phyloP scores from a whole-genome alignment of 2,888 invertebrate species.

The Scrobipalpa atriplicella region DNA sequence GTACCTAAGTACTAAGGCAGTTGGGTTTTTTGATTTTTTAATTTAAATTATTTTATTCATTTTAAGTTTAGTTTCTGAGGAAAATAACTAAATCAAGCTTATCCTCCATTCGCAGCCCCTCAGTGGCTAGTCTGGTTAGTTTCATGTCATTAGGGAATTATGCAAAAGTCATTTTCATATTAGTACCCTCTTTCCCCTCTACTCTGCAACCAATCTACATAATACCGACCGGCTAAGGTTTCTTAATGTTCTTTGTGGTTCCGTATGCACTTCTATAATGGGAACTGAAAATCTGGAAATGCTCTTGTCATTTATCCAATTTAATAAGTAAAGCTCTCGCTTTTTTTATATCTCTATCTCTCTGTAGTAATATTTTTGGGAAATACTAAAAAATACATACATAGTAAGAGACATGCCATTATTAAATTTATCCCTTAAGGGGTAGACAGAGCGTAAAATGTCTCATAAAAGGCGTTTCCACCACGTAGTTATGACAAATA shows the following conservation, averaged over 20 bases:
- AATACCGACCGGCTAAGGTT: background rate
- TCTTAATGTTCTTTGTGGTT: background rate
- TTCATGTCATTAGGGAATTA: slow-evolving; percentile 2
- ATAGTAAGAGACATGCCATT: too few species aligned
- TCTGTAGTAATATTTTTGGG: too few species aligned
- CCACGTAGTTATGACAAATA: too few species aligned
- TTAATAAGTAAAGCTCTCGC: background rate
- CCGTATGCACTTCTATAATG: background rate
- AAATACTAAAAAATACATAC: too few species aligned
- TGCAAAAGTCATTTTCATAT: slow-evolving; percentile 4
- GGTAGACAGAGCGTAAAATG: too few species aligned
- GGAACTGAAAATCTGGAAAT: background rate
- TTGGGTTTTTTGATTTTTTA: too few species aligned
- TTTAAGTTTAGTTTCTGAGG: too few species aligned
- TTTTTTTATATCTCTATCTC: too few species aligned
- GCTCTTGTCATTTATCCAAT: background rate
- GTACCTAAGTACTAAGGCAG: too few species aligned
- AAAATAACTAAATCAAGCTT: background rate
- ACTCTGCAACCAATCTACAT: slow-evolving; percentile 1
- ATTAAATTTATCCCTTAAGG: too few species aligned
- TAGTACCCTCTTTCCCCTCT: background rate
- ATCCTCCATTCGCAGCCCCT: background rate
- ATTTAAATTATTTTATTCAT: too few species aligned
- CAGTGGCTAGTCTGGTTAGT: background rate
- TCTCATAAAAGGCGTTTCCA: too few species aligned